These are phyloP conservation scores for Molanna angustata DNA, from an alignment of 2,888 invertebrate genomes.

Conservation along the genomic window DNA sequence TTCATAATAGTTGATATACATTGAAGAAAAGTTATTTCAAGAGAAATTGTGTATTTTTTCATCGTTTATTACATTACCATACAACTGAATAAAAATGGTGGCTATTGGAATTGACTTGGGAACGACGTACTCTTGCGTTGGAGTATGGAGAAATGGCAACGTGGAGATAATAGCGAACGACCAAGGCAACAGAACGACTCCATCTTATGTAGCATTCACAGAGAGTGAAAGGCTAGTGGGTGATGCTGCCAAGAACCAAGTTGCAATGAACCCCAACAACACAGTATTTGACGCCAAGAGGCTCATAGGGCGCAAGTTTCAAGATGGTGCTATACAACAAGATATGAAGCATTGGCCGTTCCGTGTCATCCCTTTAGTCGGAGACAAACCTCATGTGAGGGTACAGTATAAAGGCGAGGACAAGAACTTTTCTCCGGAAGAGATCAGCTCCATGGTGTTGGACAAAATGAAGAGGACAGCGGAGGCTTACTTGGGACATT, in stretches of 20 bases:
- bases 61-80: too few species aligned
- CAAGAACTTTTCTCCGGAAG: conserved; percentile 67
- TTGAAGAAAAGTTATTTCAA: too few species aligned
- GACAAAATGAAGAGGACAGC: conserved; percentile 66
- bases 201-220: conserved; percentile 84
- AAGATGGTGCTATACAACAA: conserved; percentile 70
- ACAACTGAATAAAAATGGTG: conserved; percentile 17
- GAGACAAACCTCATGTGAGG: conserved; percentile 65
- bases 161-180: conserved; percentile 86
- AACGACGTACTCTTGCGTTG: conserved; percentile 84
- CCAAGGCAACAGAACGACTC: conserved; percentile 85
- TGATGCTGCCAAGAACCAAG: conserved; percentile 85
- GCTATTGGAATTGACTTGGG: conserved; percentile 82
- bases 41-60: too few species aligned
- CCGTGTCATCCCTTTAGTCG: conserved; percentile 59
- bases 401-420: conserved; percentile 64
- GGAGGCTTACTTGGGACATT: conserved; percentile 66
- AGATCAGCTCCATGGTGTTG: conserved; percentile 67
- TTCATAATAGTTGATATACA: too few species aligned
- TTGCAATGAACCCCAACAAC: conserved; percentile 71
- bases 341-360: conserved; percentile 88
- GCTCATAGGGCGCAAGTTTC: conserved; percentile 75
- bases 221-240: conserved; percentile 82
- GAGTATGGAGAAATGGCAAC: conserved; percentile 79
- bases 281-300: conserved; percentile 73